Percentiles rank a stretch among this genome's conserved stretches.
Evolutionary conservation across 2,888 invertebrate genomes (phyloP).

Genomic region (Pandemis heparana): DNA sequence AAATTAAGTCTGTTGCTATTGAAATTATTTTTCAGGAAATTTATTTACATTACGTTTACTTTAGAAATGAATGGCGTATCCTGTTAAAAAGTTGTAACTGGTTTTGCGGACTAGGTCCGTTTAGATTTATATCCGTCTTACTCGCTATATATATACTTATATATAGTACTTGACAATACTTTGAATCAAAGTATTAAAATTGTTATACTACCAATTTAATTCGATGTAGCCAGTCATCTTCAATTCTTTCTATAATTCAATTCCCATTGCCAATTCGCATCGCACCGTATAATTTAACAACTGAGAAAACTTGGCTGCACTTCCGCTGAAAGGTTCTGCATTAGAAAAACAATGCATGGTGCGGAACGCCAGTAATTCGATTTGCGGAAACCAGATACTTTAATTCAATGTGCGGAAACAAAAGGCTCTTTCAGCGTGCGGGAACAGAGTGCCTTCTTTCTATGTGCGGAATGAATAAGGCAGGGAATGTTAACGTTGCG

Average conservation of each 20-base stretch:
- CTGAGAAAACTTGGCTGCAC: conserved; percentile 14
- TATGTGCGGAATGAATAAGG: background rate
- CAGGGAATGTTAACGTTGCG: background rate
- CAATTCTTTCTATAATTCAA: no score
- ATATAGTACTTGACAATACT: no score
- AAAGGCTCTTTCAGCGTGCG: background rate
- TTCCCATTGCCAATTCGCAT: background rate
- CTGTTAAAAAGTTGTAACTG: no score
- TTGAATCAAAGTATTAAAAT: no score
- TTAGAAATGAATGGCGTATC: no score
- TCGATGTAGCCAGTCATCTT: no score
- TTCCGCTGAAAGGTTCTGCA: conserved; percentile 10
- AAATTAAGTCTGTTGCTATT: no score
- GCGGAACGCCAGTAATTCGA: conserved; percentile 9
- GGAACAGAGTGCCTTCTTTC: background rate
- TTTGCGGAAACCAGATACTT: conserved; percentile 14
- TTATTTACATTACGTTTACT: no score
- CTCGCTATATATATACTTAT: no score
- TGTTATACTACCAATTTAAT: no score
- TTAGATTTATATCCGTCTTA: background rate
- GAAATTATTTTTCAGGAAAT: no score
- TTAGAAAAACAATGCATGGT: background rate
- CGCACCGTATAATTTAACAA: background rate
- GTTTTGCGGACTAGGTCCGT: no score
- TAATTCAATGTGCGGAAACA: conserved; percentile 12